phyloP scores from a whole-genome alignment of 2,113 vertebrate genomes.

The Ophthalmolycus amberensis region DNA sequence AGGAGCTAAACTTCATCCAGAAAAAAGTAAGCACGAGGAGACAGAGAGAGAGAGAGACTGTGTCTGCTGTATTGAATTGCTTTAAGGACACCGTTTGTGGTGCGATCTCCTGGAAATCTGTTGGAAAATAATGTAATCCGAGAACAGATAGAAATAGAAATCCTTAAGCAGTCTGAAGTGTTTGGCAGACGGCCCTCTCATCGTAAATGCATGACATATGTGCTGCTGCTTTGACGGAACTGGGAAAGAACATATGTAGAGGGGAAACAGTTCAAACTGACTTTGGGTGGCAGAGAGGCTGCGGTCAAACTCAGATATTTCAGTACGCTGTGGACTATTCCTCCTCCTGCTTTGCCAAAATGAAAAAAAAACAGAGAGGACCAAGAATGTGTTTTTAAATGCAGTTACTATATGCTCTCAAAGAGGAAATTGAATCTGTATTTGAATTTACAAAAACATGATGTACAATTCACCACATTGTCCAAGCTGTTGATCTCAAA shows the following conservation, averaged over 20 bases:
- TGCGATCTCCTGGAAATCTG: constrained; percentile 10
- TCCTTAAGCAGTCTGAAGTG: constrained; percentile 56
- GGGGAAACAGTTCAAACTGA: constrained; percentile 9
- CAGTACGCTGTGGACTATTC: constrained; percentile 1
- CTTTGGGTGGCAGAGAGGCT: constrained; percentile 6
- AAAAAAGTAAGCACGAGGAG: neutral
- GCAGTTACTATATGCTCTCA: neutral
- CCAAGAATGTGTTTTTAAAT: constrained; percentile 1
- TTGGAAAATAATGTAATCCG: constrained; percentile 41
- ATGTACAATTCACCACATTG: neutral
- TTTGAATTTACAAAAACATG: neutral
- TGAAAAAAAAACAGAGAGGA: neutral
- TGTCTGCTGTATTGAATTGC: constrained; percentile 12
- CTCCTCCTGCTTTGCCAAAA: neutral
- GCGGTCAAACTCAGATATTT: neutral
- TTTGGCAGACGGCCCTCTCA: constrained; percentile 49
- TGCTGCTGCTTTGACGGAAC: constrained; percentile 18
- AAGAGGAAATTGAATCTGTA: neutral
- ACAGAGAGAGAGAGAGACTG: neutral
- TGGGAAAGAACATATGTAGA: constrained; percentile 40
- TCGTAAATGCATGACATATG: constrained; percentile 66
- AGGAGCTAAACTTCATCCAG: neutral
- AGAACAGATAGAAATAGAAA: constrained; percentile 51
- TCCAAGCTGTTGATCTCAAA: neutral
- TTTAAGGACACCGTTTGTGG: constrained; percentile 7